A percentile compares a stretch with the other conserved stretches of the same genome.
Conservation (phyloP, 1,140 invertebrate species). For the Anoplophora glabripennis region DNA sequence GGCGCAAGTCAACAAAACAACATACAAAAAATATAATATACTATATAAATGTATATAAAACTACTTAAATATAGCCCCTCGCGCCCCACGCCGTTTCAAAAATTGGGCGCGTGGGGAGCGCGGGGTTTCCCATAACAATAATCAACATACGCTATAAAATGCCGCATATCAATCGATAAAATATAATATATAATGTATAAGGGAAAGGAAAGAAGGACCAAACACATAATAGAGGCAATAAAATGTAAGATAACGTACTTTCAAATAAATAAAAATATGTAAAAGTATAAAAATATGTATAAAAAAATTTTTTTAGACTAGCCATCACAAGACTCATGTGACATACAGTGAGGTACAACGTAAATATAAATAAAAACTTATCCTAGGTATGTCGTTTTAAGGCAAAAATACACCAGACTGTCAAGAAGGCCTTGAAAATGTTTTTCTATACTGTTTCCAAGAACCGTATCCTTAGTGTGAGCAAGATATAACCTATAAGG, state of each 20-base stretch:
- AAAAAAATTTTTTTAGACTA: slow-evolving; percentile 19
- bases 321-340: slow-evolving; percentile 13
- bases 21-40: slow-evolving; percentile 47
- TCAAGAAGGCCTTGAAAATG: too few relatives aligned
- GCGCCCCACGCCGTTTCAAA: not conserved
- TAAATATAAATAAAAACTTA: slow-evolving; percentile 13
- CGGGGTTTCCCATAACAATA: slow-evolving; percentile 15
- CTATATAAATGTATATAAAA: slow-evolving; percentile 44
- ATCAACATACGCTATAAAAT: slow-evolving; percentile 13
- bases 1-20: slow-evolving; percentile 50
- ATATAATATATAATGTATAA: slow-evolving; percentile 1
- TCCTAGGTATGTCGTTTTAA: slow-evolving; percentile 4
- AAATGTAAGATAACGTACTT: not conserved
- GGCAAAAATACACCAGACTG: not conserved
- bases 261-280: slow-evolving; percentile 22
- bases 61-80: slow-evolving; percentile 22
- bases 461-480: too few relatives aligned
- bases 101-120: too few relatives aligned
- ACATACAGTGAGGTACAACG: slow-evolving; percentile 17
- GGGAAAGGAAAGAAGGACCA: slow-evolving; percentile 15
- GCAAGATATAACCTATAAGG: too few relatives aligned
- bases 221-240: not conserved
- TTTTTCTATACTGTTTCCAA: too few relatives aligned
- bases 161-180: slow-evolving; percentile 4
- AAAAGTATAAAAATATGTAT: slow-evolving; percentile 19